phyloP scores from a whole-genome alignment of 2,797 vertebrate genomes.

The Anabacerthia variegaticeps region DNA sequence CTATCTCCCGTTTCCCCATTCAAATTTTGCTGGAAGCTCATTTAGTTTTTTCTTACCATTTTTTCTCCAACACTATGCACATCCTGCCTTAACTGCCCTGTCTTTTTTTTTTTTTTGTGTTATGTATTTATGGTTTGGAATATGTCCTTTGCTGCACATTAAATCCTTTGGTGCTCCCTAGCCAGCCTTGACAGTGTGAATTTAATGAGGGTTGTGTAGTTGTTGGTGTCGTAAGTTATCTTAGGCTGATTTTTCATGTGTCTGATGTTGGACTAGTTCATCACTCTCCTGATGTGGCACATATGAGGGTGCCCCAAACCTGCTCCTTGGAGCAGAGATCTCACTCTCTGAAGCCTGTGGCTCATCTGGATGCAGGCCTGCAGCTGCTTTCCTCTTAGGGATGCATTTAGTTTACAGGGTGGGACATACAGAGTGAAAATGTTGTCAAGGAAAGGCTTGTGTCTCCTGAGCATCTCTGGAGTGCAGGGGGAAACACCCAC shows the following conservation, averaged over 20 bases:
- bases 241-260: neutral
- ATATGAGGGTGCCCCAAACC: neutral
- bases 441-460: neutral
- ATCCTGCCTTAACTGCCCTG: neutral
- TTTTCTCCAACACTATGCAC: neutral
- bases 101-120: neutral
- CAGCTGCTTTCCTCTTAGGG: neutral
- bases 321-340: neutral
- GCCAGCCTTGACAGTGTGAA: neutral
- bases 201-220: neutral
- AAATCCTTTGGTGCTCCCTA: constrained; percentile 28
- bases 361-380: neutral
- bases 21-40: neutral
- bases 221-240: neutral
- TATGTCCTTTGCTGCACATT: constrained; percentile 23
- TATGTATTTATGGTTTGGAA: constrained; percentile 17
- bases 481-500: neutral
- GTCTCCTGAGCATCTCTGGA: neutral
- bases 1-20: neutral
- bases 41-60: neutral
- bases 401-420: neutral
- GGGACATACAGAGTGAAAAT: accelerated
- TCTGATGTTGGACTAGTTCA: neutral
- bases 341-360: neutral
- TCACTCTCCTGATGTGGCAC: neutral